A percentile compares a stretch with the other conserved stretches of the same genome.
Conservation (phyloP, 1,140 invertebrate genomes). For the Mylabris phalerata region DNA sequence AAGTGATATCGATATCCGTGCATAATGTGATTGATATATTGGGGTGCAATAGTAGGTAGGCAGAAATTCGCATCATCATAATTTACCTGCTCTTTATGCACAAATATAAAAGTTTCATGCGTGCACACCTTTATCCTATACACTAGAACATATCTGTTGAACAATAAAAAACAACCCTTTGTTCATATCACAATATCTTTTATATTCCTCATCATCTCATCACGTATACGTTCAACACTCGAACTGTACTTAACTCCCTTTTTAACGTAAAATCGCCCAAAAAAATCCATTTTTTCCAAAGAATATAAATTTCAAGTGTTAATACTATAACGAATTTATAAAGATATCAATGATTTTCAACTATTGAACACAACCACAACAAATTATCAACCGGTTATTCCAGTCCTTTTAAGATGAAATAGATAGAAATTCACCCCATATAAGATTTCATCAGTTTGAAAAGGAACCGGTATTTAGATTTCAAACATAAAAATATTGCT, state of each 20-base stretch:
- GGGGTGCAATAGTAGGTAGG: conserved; percentile 9
- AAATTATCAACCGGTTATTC: conserved; percentile 1
- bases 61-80: conserved; percentile 11
- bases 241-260: no score
- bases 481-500: no score
- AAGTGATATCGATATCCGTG: conserved; percentile 19
- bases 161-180: neutral
- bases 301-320: no score
- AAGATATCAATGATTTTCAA: neutral
- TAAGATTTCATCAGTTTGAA: no score
- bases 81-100: conserved; percentile 20
- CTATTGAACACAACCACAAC: neutral
- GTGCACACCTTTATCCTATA: conserved; percentile 15
- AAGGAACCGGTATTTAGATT: no score
- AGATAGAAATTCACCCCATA: no score
- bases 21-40: conserved; percentile 25
- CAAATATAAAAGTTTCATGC: conserved; percentile 22
- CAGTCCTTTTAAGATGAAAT: neutral
- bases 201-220: no score
- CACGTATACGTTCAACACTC: no score
- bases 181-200: neutral
- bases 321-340: no score
- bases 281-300: no score
- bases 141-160: neutral
- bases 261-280: no score